Conservation (phyloP, 2,797 vertebrate genomes). For the Sarcophilus harrisii region DNA sequence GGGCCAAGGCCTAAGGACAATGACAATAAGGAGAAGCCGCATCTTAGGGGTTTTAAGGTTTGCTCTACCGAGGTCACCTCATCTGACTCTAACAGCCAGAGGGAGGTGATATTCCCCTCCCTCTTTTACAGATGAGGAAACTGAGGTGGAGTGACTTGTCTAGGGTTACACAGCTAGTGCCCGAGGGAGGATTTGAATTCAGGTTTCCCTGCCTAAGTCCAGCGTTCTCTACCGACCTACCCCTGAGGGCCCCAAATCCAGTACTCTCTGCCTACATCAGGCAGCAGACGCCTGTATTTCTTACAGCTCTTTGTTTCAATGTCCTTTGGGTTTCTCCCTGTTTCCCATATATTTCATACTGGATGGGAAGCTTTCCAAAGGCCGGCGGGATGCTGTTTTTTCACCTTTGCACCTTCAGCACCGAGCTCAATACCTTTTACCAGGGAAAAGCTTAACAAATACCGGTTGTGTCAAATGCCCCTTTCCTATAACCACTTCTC, state of each 20-base stretch:
- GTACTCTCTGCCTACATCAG: background rate
- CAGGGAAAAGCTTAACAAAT: background rate
- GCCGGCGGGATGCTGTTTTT: background rate
- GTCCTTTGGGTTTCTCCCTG: background rate
- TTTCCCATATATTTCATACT: background rate
- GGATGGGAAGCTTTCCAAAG: background rate
- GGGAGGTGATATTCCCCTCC: no score
- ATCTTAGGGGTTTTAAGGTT: no score
- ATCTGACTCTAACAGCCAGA: no score
- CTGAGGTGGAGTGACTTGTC: background rate
- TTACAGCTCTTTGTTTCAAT: background rate
- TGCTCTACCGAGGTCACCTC: no score
- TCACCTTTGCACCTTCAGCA: background rate
- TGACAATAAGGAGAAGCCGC: no score
- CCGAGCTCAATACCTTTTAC: background rate
- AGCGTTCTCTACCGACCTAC: background rate
- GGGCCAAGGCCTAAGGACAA: no score
- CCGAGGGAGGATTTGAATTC: background rate
- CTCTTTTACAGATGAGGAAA: background rate
- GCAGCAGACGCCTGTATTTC: background rate
- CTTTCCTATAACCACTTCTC: background rate
- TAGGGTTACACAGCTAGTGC: background rate
- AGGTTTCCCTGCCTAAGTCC: background rate
- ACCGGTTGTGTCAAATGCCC: background rate
- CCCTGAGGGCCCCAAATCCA: background rate